These are phyloP conservation scores for Hyposoter didymator DNA, from an alignment of 2,888 invertebrate genomes.

Conservation along the genomic window DNA sequence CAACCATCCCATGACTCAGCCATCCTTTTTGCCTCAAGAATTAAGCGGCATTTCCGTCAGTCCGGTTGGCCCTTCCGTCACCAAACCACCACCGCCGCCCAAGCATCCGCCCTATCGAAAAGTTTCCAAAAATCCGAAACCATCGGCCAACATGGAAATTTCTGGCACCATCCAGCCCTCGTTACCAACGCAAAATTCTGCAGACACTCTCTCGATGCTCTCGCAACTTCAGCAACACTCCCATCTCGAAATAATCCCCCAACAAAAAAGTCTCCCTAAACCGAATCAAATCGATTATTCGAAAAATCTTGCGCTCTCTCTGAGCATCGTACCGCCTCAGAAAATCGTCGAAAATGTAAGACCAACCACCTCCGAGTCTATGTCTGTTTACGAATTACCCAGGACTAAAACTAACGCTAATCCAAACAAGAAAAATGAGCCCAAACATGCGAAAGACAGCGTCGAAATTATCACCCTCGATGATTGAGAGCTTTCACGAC, in stretches of 20 bases:
- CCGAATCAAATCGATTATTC: constrained; percentile 73
- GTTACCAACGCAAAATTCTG: constrained; percentile 69
- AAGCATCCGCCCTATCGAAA: constrained; percentile 69
- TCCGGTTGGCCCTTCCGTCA: constrained; percentile 69
- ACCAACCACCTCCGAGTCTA: constrained; percentile 72
- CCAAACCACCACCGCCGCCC: constrained; percentile 65
- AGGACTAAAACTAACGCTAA: constrained; percentile 70
- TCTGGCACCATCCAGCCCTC: constrained; percentile 65
- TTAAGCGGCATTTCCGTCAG: constrained; percentile 79
- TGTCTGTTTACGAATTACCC: constrained; percentile 76
- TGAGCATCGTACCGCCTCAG: constrained; percentile 74
- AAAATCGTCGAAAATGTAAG: constrained; percentile 74
- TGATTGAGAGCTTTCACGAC: constrained; percentile 74
- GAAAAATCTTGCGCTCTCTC: constrained; percentile 74
- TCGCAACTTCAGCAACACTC: constrained; percentile 81
- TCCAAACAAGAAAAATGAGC: constrained; percentile 72
- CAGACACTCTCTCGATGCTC: constrained; percentile 77
- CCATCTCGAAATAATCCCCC: constrained; percentile 82
- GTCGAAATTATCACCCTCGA: constrained; percentile 82
- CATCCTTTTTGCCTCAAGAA: constrained; percentile 75
- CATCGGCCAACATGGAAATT: constrained; percentile 55
- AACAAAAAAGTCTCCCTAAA: constrained; percentile 76
- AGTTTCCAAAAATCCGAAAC: constrained; percentile 69
- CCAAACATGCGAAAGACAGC: constrained; percentile 74
- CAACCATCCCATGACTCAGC: constrained; percentile 69